phyloP scores from a whole-genome alignment of 2,888 invertebrate genomes.

The Mimachlamys varia region DNA sequence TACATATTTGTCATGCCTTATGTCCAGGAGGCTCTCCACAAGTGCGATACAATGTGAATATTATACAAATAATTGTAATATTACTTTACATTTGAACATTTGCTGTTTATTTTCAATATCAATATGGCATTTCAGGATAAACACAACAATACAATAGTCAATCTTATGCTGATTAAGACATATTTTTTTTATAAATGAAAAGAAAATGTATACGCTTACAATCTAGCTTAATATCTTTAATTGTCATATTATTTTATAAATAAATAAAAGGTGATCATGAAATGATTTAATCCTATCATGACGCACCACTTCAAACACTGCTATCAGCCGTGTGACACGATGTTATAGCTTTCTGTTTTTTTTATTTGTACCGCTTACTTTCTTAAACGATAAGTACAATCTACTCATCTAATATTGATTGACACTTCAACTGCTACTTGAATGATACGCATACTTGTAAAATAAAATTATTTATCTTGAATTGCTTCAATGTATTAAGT shows the following conservation, averaged over 20 bases:
- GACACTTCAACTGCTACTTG: neutral
- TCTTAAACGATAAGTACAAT: neutral
- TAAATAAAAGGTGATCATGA: neutral
- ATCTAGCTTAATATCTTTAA: neutral
- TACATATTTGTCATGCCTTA: neutral
- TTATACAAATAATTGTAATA: constrained; percentile 11
- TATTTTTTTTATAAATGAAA: neutral
- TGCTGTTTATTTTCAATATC: neutral
- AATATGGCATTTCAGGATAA: neutral
- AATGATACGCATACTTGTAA: neutral
- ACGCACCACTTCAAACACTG: neutral
- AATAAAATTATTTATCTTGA: neutral
- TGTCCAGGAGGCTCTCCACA: neutral
- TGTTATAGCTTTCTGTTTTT: neutral
- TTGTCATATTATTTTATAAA: neutral
- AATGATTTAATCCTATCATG: neutral
- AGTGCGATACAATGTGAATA: neutral
- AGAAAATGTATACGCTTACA: neutral
- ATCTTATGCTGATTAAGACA: neutral
- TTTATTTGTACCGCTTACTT: neutral
- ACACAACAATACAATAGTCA: neutral
- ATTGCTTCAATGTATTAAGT: no score
- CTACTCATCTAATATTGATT: neutral
- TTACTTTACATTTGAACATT: neutral
- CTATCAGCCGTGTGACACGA: neutral